phyloP scores from a whole-genome alignment of 2,888 invertebrate genomes.

The Ennomos quercinarius region DNA sequence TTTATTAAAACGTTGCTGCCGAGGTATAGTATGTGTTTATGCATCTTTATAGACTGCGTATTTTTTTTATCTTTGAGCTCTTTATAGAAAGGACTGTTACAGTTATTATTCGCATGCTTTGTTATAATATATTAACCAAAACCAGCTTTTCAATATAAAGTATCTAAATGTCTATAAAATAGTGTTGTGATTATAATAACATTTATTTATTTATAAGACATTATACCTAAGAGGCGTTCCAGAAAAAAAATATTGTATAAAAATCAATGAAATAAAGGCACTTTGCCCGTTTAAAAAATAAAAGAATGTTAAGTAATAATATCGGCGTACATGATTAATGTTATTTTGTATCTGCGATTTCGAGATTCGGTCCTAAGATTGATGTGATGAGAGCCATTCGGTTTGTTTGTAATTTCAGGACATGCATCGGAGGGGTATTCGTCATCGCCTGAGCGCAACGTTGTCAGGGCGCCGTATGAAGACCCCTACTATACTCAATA shows the following conservation, averaged over 20 bases:
- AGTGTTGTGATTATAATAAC: neutral
- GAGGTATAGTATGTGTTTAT: neutral
- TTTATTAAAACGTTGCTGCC: too few relatives aligned
- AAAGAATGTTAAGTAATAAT: too few relatives aligned
- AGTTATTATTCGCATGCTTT: slow-evolving; percentile 44
- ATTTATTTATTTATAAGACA: too few relatives aligned
- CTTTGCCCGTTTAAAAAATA: too few relatives aligned
- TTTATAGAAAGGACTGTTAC: neutral
- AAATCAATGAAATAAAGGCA: too few relatives aligned
- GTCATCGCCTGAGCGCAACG: slow-evolving; percentile 93
- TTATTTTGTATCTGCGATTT: neutral
- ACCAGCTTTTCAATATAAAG: neutral
- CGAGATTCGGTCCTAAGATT: neutral
- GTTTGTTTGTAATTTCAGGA: slow-evolving; percentile 46
- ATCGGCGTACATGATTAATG: neutral
- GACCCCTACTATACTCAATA: slow-evolving; percentile 95
- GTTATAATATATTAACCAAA: slow-evolving; percentile 8
- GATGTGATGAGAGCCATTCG: neutral
- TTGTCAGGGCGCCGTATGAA: slow-evolving; percentile 90
- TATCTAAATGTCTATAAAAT: neutral
- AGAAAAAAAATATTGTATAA: neutral
- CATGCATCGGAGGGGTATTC: slow-evolving; percentile 88
- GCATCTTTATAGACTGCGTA: neutral
- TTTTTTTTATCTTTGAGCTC: too few relatives aligned
- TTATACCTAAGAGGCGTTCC: too few relatives aligned